Base-by-base conservation (phyloP, 2,113 vertebrate genomes). In the Mus pahari region DNA sequence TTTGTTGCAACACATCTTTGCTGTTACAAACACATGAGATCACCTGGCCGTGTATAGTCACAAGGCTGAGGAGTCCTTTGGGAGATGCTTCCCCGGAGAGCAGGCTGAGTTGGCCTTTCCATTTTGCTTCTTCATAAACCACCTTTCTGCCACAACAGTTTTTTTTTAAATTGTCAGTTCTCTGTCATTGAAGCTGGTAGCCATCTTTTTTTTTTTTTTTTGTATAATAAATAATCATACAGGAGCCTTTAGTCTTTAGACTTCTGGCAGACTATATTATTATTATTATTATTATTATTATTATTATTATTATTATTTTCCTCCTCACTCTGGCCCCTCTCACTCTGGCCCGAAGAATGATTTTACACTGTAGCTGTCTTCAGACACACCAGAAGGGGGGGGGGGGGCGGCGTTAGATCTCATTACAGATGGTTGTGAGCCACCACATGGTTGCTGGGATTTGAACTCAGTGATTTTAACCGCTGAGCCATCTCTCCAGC, bases 121-220 rank as follows among this genome's bases (percentile, higher is more conserved):
- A 53, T 60, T 79, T 68, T 17, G 10, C 66, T 84, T 94, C 33
- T 64, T 93, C n/a, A 62, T 60, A 66, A 94, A 62, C 58, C 20
- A 68, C 58, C 20, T 60, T 94, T 86, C 48, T 62, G 62, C 45
- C 26, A 62, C 62, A 75, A 86, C 3, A 39, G 0, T 88, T 83
- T 91, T 88, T 83, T 91, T 77, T 79, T 58, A 64, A 94, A 83
- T 45, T 90, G 84, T 42, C 79, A 68, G 3, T n/a, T 68, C 12
- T 31, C 31, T 22, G 1, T 64, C 31, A 16, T 79, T 45, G 8
- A 64, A 79, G 74, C 33, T 50, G 17, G 33, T 97, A 88, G 73
- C 62, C 48, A 68, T 1, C 31, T n/a, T 26, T 31, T 55, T 1
- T 90, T 24, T 1, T 26, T n/a, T 26, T 31, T 55, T 1, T 90